Base-by-base conservation (phyloP, 2,888 invertebrate species). In the Germaria angustata region DNA sequence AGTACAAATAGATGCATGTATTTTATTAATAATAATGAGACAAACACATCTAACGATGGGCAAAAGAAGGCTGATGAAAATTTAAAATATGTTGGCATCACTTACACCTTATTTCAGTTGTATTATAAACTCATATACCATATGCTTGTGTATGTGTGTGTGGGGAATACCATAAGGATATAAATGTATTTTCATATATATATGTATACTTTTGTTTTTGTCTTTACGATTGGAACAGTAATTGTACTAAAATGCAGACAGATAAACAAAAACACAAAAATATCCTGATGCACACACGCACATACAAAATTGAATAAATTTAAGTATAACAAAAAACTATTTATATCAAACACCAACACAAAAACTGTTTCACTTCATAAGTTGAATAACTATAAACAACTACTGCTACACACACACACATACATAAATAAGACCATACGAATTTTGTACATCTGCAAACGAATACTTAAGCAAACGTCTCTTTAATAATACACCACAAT, bases 41-140 rank as follows among this genome's bases (percentile, higher is more conserved):
- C 20, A 61, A 22, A 53, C 34, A 53, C 41, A 53, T 44, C 9
- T n/a, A n/a, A n/a, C n/a, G n/a, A n/a, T n/a, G n/a, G 46, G 32
- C 34, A 71, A 46, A 44, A 5, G 6, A 28, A 28, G 28, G 6
- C 46, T 71, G 63, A 78, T 78, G 78, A 78, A 78, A 78, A 55
- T 65, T 71, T 63, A 71, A 69, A 78, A 78, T 78, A 63, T 78
- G 63, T 78, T 78, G 63, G 63, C 78, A 71, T 53, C 28, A 78
- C n/a, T 59, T 71, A 9, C 41, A 46, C 28, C n/a, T 34, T 65
- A 6, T 55, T 71, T 24, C 71, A 36, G 55, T 55, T 46, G n/a
- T 55, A 55, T 51, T 69, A 53, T 7, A 28, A 28, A 51, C 0
- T 24, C 6, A 17, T 20, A 15, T 32, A 5, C n/a, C n/a, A n/a